Evolutionary conservation across 1,140 invertebrate species (phyloP).

Genomic region (Platorchestia sp.): DNA sequence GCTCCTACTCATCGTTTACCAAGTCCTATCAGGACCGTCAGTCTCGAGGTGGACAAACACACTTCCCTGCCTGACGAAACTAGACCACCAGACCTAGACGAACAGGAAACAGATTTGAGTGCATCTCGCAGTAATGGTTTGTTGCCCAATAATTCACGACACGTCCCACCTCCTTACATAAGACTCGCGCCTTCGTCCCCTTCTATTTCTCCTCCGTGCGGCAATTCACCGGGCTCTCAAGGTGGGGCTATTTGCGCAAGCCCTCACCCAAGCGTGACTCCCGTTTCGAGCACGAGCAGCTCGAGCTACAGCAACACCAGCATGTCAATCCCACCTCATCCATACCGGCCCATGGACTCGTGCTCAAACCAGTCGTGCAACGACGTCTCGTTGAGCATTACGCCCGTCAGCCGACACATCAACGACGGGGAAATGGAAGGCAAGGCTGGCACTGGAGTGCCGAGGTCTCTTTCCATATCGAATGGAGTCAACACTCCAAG

Average conservation of each 20-base stretch:
- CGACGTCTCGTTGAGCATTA: conserved; percentile 26
- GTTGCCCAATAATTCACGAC: background rate
- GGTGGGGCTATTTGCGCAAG: background rate
- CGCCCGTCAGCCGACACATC: background rate
- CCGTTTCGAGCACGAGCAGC: background rate
- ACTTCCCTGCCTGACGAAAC: background rate
- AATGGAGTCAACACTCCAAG: background rate
- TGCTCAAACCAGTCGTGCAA: conserved; percentile 41
- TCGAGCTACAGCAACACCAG: conserved; percentile 3
- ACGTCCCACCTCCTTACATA: background rate
- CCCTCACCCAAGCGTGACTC: background rate
- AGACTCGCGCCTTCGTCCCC: conserved; percentile 18
- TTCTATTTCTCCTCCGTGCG: background rate
- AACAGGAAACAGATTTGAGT: background rate
- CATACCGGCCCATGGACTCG: conserved; percentile 16
- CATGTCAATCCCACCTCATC: background rate
- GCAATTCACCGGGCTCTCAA: background rate
- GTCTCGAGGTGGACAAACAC: conserved; percentile 6
- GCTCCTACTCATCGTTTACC: background rate
- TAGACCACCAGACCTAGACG: background rate
- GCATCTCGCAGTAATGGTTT: conserved; percentile 13
- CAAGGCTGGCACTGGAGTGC: background rate
- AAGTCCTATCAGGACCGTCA: conserved; percentile 16
- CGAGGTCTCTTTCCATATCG: background rate
- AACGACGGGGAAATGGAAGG: background rate